A percentile compares a stretch with the other conserved stretches of the same genome.
Evolutionary conservation across 2,113 vertebrate genomes (phyloP).

Genomic region (Dicrurus megarhynchus): DNA sequence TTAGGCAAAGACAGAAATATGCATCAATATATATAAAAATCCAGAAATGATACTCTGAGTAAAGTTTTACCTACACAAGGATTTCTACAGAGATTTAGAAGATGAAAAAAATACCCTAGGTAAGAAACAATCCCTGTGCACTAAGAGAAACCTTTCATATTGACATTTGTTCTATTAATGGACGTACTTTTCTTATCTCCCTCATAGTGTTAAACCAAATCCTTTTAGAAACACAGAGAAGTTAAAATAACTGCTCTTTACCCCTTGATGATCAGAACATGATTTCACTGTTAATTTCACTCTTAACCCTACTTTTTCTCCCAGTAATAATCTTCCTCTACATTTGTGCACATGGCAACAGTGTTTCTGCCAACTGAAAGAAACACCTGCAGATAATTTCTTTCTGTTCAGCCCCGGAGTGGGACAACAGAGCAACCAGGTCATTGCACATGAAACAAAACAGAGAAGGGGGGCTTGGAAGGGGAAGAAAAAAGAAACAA

Average conservation of each 20-base stretch:
- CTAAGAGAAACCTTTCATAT: not conserved
- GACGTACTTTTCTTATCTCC: not conserved
- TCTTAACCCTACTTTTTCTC: not conserved
- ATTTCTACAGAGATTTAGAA: not conserved
- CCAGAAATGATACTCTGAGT: not conserved
- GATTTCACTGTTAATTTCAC: not conserved
- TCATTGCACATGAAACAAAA: not conserved
- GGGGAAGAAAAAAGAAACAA: not conserved
- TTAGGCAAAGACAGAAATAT: not conserved
- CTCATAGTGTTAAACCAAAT: not conserved
- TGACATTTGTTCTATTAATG: not conserved
- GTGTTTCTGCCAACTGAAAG: not conserved
- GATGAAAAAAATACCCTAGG: not conserved
- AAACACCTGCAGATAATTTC: not conserved
- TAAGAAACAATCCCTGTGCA: not conserved
- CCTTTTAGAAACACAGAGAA: not conserved
- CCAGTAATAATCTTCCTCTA: not conserved
- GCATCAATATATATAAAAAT: not conserved
- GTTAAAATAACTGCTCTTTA: not conserved
- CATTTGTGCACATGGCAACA: not conserved
- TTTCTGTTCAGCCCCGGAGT: not conserved
- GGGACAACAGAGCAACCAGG: not conserved
- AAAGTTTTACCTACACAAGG: not conserved
- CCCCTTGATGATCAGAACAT: not conserved
- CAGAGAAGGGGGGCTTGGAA: accelerated